phyloP scores from a whole-genome alignment of 1,140 invertebrate genomes.

The Ooceraea biroi region DNA sequence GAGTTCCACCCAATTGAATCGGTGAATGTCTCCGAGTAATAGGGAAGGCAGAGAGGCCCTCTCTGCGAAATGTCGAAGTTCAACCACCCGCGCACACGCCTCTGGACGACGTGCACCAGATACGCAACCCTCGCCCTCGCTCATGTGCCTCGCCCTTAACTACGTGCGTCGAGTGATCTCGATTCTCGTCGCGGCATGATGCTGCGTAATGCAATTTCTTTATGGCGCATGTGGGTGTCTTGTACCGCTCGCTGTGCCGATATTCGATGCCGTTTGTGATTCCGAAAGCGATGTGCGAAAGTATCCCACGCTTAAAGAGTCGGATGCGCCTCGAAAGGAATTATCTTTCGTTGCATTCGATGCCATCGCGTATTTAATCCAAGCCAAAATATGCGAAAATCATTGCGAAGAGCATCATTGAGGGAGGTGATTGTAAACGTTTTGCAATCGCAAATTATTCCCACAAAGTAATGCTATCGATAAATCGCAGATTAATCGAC shows the following conservation, averaged over 20 bases:
- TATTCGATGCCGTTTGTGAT: conserved; percentile 22
- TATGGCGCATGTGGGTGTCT: neutral
- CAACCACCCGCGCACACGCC: conserved; percentile 6
- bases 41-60: neutral
- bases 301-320: neutral
- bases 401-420: too few species aligned
- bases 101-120: neutral
- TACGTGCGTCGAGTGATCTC: neutral
- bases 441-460: too few species aligned
- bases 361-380: neutral
- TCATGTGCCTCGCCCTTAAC: neutral
- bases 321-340: neutral
- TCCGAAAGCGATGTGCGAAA: neutral
- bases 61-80: conserved; percentile 65
- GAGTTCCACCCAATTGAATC: conserved; percentile 51
- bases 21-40: conserved; percentile 47
- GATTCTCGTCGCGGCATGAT: neutral
- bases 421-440: too few species aligned
- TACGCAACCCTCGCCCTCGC: conserved; percentile 11
- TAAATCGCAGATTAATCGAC: conserved; percentile 5
- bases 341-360: neutral
- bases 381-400: too few species aligned
- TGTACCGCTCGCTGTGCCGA: neutral
- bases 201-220: conserved; percentile 28
- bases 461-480: too few species aligned